Evolutionary conservation across 1,140 invertebrate genomes (phyloP), one percentile per base, ranked within the genome.

Genomic region (Magallana angulata): DNA sequence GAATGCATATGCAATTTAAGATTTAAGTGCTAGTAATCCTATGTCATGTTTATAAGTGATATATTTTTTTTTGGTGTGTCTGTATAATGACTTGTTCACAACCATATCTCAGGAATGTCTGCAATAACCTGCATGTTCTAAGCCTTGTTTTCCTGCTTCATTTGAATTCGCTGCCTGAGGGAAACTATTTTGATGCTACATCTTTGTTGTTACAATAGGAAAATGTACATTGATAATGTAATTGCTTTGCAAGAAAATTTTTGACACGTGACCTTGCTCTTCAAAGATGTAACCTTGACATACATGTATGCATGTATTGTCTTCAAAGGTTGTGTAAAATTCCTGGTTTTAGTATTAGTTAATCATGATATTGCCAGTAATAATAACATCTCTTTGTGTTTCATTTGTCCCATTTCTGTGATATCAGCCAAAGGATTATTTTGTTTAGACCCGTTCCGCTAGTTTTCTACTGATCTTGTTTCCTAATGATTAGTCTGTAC

Each of bases 61-160:
- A 24, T 24, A 1, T 24, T 24, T 24, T 24, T 64, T 7, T 16
- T 16, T 16, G 16, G 18, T 64, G 60, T 16, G 16, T n/a, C 14
- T n/a, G 60, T n/a, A 24, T 24, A 64, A 14, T 8, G 14, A 64
- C 16, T 16, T 16, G 18, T 64, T 76, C 24, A 30, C 68, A 76
- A 18, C 18, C 24, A 76, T 76, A 36, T 76, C 68, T 76, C 68
- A 76, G 68, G 68, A 76, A 76, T 76, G 68, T 76, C 24, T 76
- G 68, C 68, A 76, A 76, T 76, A 76, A 76, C 8, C 36, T 18
- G 24, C 68, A 76, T 76, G 24, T 76, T 76, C 68, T 76, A 14
- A 36, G 24, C 68, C 68, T 62, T 76, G 68, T 30, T 48, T 48
- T 48, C 36, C 36, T 5, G 36, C 36, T 48, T 48, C 1, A 48